Base-by-base conservation (phyloP, 2,113 vertebrate species). In the Loxodonta africana region DNA sequence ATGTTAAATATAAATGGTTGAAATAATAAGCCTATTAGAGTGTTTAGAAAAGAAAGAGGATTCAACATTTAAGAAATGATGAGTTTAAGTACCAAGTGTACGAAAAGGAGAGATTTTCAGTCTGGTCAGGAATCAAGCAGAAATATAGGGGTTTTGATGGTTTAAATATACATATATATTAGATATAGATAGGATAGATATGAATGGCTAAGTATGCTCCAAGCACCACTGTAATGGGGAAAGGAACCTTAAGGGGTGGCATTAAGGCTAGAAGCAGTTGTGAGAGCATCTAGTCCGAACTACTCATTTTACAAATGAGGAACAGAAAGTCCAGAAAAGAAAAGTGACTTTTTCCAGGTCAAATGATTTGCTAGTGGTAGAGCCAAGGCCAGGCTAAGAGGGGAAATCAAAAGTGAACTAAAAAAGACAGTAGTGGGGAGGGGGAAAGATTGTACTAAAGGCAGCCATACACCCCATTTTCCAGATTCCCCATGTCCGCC, bases 1-100 rank as follows among this genome's bases (percentile, higher is more conserved):
- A 98, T 97, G 97, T 96, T 98, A 98, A 98, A 98, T 98, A 98
- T 93, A 98, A 99, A 98, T 95, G 96, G 91, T 95, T 93, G 92
- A 98, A 98, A 97, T 97, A 88, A 98, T 97, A 97, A 98, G 95
- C 83, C 80, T 95, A 85, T 97, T 97, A 96, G 94, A 98, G 88
- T 96, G 80, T 90, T 98, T 96, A 95, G 92, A 95, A 97, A 98
- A 97, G 85, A 92, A 91, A 95, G 51, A 69, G 6, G 88, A 96
- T 96, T 98, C 0, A 57, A 83, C 94, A 97, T 97, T 89, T 80
- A 94, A 87, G 92, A 53, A 1, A 94, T 41, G 63, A 97, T 73
- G 95, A 88, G 93, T 92, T 91, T 96, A 83, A 95, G 77, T 92
- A 77, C 21, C 41, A 67, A 85, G 62, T 83, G 26, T 74, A 83